Evolutionary conservation across 2,888 invertebrate genomes (phyloP).

Genomic region (Acrocyrtus sp.): DNA sequence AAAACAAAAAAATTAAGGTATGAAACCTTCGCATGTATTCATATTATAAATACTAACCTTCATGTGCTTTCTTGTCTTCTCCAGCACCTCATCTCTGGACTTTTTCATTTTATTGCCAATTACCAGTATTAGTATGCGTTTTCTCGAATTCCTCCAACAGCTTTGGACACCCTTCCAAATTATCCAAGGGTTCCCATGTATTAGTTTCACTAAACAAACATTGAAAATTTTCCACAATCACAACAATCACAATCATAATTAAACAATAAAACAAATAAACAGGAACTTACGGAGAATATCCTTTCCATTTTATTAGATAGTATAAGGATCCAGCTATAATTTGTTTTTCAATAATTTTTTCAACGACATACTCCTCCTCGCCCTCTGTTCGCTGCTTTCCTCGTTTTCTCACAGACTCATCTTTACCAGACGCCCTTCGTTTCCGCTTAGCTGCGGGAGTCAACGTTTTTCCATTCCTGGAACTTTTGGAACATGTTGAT

Average conservation of each 20-base stretch:
- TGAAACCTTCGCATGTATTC: not conserved
- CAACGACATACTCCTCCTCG: slow-evolving; percentile 51
- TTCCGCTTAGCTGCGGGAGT: too few relatives aligned
- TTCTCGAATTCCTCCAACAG: slow-evolving; percentile 44
- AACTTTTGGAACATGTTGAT: too few relatives aligned
- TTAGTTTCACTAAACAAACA: too few relatives aligned
- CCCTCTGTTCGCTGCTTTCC: too few relatives aligned
- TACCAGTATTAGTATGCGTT: not conserved
- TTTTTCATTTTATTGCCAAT: not conserved
- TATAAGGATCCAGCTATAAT: slow-evolving; percentile 22
- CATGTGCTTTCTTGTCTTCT: not conserved
- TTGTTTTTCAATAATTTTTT: slow-evolving; percentile 48
- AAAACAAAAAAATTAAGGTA: not conserved
- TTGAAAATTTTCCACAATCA: too few relatives aligned
- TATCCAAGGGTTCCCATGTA: slow-evolving; percentile 52
- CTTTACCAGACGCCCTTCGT: too few relatives aligned
- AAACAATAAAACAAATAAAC: too few relatives aligned
- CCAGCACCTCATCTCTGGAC: slow-evolving; percentile 6
- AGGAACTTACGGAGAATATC: too few relatives aligned
- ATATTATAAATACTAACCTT: too few relatives aligned
- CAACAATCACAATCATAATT: too few relatives aligned
- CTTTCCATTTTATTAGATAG: slow-evolving; percentile 59
- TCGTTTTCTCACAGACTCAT: too few relatives aligned
- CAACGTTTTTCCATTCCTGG: too few relatives aligned
- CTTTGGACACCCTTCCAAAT: slow-evolving; percentile 48